Conservation (phyloP, 2,113 vertebrate species). For the Opisthocomus hoazin region DNA sequence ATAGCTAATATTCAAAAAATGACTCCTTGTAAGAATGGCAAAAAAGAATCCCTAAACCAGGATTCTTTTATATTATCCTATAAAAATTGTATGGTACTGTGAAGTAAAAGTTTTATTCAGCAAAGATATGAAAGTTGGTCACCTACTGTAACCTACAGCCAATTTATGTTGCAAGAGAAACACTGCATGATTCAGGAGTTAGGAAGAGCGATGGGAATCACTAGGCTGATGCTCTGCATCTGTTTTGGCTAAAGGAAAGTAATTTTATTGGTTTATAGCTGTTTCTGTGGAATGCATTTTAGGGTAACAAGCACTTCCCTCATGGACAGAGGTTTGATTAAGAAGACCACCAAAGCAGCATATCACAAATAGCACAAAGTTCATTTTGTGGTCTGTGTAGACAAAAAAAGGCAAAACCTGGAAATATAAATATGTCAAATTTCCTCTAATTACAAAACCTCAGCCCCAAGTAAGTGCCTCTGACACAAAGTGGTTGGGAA, state of each 20-base stretch:
- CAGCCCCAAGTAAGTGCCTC: not conserved
- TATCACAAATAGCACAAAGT: not conserved
- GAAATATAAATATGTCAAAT: not conserved
- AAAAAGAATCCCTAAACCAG: not conserved
- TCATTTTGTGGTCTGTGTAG: not conserved
- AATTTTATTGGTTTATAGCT: not conserved
- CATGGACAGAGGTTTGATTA: not conserved
- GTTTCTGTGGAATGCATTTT: not conserved
- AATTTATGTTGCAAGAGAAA: not conserved
- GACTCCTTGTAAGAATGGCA: not conserved
- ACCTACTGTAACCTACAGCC: not conserved
- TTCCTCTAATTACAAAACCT: not conserved
- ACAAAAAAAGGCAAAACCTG: not conserved
- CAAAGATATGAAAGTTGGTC: not conserved
- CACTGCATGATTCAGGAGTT: fast-evolving
- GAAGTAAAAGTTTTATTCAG: not conserved
- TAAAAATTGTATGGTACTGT: not conserved
- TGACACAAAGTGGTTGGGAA: not conserved
- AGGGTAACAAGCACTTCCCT: not conserved
- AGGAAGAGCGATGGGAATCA: not conserved
- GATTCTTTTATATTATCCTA: not conserved
- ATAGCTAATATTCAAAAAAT: not conserved
- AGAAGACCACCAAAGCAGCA: not conserved
- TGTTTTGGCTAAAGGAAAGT: not conserved
- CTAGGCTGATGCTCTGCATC: not conserved